Evolutionary conservation across 2,113 vertebrate species (phyloP).

Genomic region (Hipposideros armiger): DNA sequence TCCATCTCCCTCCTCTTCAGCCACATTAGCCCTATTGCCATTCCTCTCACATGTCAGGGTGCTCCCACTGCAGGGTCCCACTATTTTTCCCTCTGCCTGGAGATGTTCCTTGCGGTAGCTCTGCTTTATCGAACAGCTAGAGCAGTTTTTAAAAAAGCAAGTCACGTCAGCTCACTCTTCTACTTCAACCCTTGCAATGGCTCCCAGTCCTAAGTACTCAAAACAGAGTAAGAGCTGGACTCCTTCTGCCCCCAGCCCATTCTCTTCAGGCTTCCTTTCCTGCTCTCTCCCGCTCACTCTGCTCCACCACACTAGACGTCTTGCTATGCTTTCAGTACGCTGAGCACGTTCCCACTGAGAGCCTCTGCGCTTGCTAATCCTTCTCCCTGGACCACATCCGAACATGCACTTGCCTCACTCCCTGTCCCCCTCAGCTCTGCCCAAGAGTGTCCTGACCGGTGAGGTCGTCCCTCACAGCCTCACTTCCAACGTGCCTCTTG

Average conservation of each 20-base stretch:
- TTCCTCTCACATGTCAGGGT: background rate
- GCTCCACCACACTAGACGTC: background rate
- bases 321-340: too few species aligned
- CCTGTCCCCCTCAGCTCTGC: background rate
- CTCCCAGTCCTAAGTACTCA: background rate
- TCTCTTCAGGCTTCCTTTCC: background rate
- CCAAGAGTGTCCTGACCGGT: background rate
- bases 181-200: background rate
- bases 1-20: background rate
- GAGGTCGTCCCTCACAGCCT: background rate
- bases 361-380: background rate
- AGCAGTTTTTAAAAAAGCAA: background rate
- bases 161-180: background rate
- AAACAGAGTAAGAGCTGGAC: background rate
- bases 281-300: background rate
- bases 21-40: background rate
- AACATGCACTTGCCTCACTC: background rate
- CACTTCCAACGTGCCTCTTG: background rate
- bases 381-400: background rate
- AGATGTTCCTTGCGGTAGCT: background rate
- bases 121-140: background rate
- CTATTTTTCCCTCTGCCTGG: background rate
- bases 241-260: background rate
- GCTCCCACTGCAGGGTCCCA: background rate
- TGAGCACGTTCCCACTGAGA: background rate